Evolutionary conservation across 2,113 vertebrate species (phyloP), one percentile per base, ranked within the genome.

Genomic region (Nycticryphes semicollaris): DNA sequence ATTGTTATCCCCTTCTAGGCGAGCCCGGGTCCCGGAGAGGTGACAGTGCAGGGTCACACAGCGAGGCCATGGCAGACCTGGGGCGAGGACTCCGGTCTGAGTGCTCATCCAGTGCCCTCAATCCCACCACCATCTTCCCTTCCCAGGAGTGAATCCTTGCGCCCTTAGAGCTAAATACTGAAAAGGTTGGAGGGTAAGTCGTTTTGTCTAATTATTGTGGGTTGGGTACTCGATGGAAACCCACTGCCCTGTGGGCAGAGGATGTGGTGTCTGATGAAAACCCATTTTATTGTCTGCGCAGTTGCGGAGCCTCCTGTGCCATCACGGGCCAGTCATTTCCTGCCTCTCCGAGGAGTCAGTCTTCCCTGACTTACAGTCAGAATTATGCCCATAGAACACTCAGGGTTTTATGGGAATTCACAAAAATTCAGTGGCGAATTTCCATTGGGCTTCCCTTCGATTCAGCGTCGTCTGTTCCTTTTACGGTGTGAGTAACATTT

Each of bases 61-160:
- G 86, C 94, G 95, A 96, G 64, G 94, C 94, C 95, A 79, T 93
- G 96, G 73, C 96, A 95, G 94, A 94, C 75, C 76, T 89, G 96
- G 94, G 87, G 93, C 78, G 90, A 96, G 95, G 77, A 95, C 87
- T 97, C 96, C 93, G 95, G 87, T 95, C 96, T 95, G 96, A 94
- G 96, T 97, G 96, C 86, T 93, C 95, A 89, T 96, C 96, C 94
- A 95, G 94, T 96, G 96, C 95, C 91, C 95, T 94, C 95, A 96
- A 93, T 89, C 94, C 92, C 95, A 94, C 96, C 92, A 90, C 92
- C 95, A 95, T 84, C 94, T 92, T 97, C 84, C 96, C 96, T 92
- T 94, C 91, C 92, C 96, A 91, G 57, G 96, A 93, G 56, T 93
- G 96, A 97, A 94, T 92, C 74, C 89, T 93, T 94, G 88, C 93